Evolutionary conservation across 2,797 vertebrate genomes (phyloP), one percentile per base, ranked within the genome.

Genomic region (Chromobotia macracanthus): DNA sequence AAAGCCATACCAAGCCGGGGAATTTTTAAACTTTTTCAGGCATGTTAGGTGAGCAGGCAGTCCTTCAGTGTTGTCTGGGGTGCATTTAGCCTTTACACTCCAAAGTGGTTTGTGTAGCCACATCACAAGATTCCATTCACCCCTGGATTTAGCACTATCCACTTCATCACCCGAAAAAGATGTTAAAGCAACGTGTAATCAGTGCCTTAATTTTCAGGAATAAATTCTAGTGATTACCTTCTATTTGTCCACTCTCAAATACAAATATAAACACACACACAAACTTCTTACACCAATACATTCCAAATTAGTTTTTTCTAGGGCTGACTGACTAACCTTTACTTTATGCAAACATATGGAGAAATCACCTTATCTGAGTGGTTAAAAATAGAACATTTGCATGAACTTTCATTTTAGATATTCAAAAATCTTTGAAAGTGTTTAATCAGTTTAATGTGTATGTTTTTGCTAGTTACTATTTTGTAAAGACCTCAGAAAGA

Each of bases 401-500:
- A 0, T 18, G 15, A 67, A 75, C 5, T 11, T 0, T 35, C 3
- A 35, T 74, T 60, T 48, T 31, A 71, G n/a, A 61, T 58, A 8
- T 25, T 58, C 5, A 2, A 58, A 25, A 58, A 58, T 58, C 21
- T 13, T 23, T 5, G 10, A 41, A 65, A 21, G 18, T 11, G 25
- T 25, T 16, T 50, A 35, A 64, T 23, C 10, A 12, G 38, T 44
- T 67, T 13, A 0, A 50, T 69, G 28, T 35, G 16, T 35, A 18
- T 60, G 38, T 68, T 77, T 71, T 71, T 51, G 28, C 15, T 51
- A 71, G 71, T 51, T 63, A 21, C n/a, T 58, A 51, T 15, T 60
- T n/a, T 21, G 25, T 61, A 58, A 46, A 18, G 25, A 50, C 56
- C 10, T 35, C 25, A 23, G 56, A 31, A 61, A 55, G 46, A 46